Percentiles rank a stretch among this genome's conserved stretches.
These are phyloP conservation scores for Scaptodrosophila lebanonensis DNA, from an alignment of 1,140 invertebrate genomes.

Conservation along the genomic window DNA sequence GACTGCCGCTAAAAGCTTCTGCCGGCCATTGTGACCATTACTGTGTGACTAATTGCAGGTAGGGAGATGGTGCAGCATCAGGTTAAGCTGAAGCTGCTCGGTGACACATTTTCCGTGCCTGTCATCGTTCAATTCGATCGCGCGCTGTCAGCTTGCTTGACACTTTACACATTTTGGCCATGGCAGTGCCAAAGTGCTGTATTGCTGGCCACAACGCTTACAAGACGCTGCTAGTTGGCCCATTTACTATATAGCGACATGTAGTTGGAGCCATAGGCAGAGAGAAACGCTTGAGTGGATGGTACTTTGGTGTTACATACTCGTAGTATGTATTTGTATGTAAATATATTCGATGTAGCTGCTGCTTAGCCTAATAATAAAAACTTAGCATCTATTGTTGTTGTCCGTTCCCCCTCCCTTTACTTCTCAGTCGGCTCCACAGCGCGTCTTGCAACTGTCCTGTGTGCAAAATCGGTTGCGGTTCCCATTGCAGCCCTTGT, in stretches of 20 bases:
- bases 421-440: conserved; percentile 37
- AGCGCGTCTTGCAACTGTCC: conserved; percentile 58
- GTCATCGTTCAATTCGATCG: too few relatives aligned
- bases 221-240: conserved; percentile 16
- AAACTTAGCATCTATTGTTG: conserved; percentile 39
- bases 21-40: too few relatives aligned
- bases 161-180: conserved; percentile 49
- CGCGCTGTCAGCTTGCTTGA: conserved; percentile 38
- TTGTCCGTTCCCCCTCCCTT: neutral
- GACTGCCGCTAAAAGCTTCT: too few relatives aligned
- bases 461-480: conserved; percentile 68
- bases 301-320: neutral
- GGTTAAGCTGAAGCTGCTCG: too few relatives aligned
- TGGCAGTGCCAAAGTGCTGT: conserved; percentile 15
- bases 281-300: conserved; percentile 39
- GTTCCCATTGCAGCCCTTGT: conserved; percentile 71
- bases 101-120: too few relatives aligned
- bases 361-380: conserved; percentile 35
- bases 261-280: conserved; percentile 43
- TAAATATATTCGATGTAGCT: conserved; percentile 20
- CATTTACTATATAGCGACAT: conserved; percentile 39
- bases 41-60: too few relatives aligned
- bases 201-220: conserved; percentile 43
- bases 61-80: too few relatives aligned
- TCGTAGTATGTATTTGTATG: conserved; percentile 15